These are phyloP conservation scores for Halcyon leucocephala DNA, from an alignment of 2,797 vertebrate genomes.

Conservation along the genomic window DNA sequence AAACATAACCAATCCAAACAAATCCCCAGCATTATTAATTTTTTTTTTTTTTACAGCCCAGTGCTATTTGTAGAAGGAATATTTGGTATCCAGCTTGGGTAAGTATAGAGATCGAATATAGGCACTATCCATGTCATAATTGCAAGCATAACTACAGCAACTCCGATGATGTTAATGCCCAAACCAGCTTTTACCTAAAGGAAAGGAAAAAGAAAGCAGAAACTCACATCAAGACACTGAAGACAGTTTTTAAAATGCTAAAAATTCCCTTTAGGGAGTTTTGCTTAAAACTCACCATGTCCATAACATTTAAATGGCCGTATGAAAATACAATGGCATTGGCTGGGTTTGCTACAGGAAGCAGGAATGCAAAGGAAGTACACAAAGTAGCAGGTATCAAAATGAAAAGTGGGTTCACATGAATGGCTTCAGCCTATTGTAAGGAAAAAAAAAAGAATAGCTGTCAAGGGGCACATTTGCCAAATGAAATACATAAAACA, in stretches of 20 bases:
- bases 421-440: constrained; percentile 89
- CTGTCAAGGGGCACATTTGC: not conserved
- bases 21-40: not conserved
- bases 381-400: constrained; percentile 90
- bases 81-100: constrained; percentile 86
- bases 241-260: not conserved
- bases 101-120: constrained; percentile 85
- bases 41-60: constrained; percentile 59
- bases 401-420: constrained; percentile 89
- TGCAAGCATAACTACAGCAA: constrained; percentile 86
- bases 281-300: constrained; percentile 87
- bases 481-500: not conserved
- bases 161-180: constrained; percentile 88
- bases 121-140: constrained; percentile 88
- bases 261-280: not conserved
- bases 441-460: not conserved
- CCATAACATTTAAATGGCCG: constrained; percentile 86
- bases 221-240: not conserved
- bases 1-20: not conserved
- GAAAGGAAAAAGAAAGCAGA: constrained; percentile 10
- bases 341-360: constrained; percentile 91
- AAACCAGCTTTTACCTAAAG: constrained; percentile 92
- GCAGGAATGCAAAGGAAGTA: constrained; percentile 92
- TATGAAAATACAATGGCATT: constrained; percentile 93
- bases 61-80: constrained; percentile 73